phyloP scores from a whole-genome alignment of 2,113 vertebrate genomes.

The Stigmatopora argus region DNA sequence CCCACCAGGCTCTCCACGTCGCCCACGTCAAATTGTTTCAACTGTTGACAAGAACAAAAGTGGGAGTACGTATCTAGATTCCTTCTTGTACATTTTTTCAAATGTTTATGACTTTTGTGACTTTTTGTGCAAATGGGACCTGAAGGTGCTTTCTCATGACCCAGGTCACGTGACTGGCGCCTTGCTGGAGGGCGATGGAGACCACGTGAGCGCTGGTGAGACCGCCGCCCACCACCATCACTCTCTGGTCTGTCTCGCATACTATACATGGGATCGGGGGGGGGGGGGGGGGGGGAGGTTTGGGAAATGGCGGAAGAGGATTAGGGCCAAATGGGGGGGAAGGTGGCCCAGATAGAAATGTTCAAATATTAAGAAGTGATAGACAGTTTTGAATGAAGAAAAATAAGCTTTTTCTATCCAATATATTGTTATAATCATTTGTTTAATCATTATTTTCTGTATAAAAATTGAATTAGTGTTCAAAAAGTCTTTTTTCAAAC shows the following conservation, averaged over 20 bases:
- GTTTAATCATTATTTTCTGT: too few relatives aligned
- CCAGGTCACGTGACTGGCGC: slow-evolving; percentile 72
- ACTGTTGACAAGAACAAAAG: slow-evolving; percentile 31
- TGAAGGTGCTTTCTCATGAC: slow-evolving; percentile 75
- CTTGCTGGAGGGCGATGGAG: slow-evolving; percentile 66
- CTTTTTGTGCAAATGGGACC: slow-evolving; percentile 46
- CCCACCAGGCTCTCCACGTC: slow-evolving; percentile 73
- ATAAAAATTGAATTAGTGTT: too few relatives aligned
- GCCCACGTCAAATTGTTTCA: slow-evolving; percentile 75
- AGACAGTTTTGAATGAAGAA: too few relatives aligned
- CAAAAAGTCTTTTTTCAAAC: too few relatives aligned
- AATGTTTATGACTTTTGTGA: background rate
- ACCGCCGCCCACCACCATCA: slow-evolving; percentile 73
- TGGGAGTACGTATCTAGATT: too few relatives aligned
- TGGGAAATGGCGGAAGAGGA: too few relatives aligned
- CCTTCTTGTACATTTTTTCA: too few relatives aligned
- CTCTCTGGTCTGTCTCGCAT: slow-evolving; percentile 59
- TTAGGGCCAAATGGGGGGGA: too few relatives aligned
- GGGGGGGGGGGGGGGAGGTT: slow-evolving; percentile 26
- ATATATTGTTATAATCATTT: too few relatives aligned
- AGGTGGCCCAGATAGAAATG: too few relatives aligned
- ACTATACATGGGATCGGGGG: slow-evolving; percentile 45
- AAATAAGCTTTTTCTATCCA: too few relatives aligned
- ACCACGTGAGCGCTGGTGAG: slow-evolving; percentile 73
- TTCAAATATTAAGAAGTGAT: too few relatives aligned